Evolutionary conservation across 1,140 invertebrate genomes (phyloP).

Genomic region (Hormaphis cornu): DNA sequence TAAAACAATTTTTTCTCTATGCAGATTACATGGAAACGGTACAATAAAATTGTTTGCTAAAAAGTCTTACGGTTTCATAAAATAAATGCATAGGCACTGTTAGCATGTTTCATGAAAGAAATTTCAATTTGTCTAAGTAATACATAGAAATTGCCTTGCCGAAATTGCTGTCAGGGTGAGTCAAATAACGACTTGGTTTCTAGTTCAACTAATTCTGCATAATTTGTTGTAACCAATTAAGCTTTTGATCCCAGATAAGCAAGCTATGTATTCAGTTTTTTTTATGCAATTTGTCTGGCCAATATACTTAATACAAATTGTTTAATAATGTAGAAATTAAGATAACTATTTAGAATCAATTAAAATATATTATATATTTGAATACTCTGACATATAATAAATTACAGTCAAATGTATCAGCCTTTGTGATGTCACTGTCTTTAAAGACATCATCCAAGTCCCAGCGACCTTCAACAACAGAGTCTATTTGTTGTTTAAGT

Average conservation of each 20-base stretch:
- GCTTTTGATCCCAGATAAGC: not conserved
- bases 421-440: not conserved
- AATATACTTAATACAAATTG: too few relatives aligned
- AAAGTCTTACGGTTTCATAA: not conserved
- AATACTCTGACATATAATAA: not conserved
- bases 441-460: not conserved
- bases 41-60: not conserved
- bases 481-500: not conserved
- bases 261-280: not conserved
- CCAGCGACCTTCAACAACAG: not conserved
- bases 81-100: not conserved
- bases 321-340: too few relatives aligned
- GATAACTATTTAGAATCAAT: too few relatives aligned
- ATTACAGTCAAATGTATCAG: not conserved
- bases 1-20: not conserved
- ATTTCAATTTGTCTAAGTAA: not conserved
- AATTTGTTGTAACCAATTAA: not conserved
- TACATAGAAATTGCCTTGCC: not conserved
- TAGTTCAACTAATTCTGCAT: not conserved
- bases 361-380: not conserved
- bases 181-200: not conserved
- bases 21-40: not conserved
- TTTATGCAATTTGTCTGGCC: too few relatives aligned
- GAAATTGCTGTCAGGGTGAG: not conserved
- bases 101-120: not conserved